A percentile compares a stretch with the other conserved stretches of the same genome.
Conservation (phyloP, 1,140 invertebrate genomes). For the Drosophila suzukii region DNA sequence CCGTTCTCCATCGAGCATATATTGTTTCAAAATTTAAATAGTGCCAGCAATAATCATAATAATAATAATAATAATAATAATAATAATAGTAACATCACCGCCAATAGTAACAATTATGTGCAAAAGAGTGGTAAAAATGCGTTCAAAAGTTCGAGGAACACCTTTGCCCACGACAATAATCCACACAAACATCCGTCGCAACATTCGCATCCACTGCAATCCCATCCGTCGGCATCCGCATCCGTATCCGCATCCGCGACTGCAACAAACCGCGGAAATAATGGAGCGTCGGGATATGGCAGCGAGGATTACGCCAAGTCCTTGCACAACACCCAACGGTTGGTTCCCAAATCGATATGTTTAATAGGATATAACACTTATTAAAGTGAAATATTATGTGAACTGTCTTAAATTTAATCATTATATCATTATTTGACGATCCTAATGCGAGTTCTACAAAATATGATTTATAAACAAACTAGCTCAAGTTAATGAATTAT, state of each 20-base stretch:
- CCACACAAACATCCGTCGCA: slow-evolving; percentile 50
- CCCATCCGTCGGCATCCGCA: slow-evolving; percentile 29
- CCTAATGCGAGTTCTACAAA: too few relatives aligned
- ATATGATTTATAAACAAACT: not conserved
- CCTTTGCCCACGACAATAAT: slow-evolving; percentile 61
- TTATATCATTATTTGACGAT: not conserved
- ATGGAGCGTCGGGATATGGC: slow-evolving; percentile 39
- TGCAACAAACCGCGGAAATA: slow-evolving; percentile 24
- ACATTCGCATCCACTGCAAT: slow-evolving; percentile 11
- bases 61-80: slow-evolving; percentile 55
- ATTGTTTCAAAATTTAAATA: slow-evolving; percentile 82
- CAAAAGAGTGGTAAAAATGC: slow-evolving; percentile 35
- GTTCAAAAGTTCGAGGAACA: slow-evolving; percentile 51
- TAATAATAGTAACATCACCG: slow-evolving; percentile 36
- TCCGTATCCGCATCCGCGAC: slow-evolving; percentile 30
- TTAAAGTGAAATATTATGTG: not conserved
- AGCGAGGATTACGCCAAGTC: slow-evolving; percentile 65
- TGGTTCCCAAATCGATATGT: slow-evolving; percentile 10
- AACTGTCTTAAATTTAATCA: not conserved
- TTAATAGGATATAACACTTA: too few relatives aligned
- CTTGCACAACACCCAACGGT: slow-evolving; percentile 64
- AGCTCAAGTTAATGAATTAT: not conserved
- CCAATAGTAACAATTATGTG: slow-evolving; percentile 27
- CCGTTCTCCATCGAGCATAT: slow-evolving; percentile 84
- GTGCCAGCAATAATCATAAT: slow-evolving; percentile 60